phyloP scores from a whole-genome alignment of 2,113 vertebrate species.

The Strigops habroptila region DNA sequence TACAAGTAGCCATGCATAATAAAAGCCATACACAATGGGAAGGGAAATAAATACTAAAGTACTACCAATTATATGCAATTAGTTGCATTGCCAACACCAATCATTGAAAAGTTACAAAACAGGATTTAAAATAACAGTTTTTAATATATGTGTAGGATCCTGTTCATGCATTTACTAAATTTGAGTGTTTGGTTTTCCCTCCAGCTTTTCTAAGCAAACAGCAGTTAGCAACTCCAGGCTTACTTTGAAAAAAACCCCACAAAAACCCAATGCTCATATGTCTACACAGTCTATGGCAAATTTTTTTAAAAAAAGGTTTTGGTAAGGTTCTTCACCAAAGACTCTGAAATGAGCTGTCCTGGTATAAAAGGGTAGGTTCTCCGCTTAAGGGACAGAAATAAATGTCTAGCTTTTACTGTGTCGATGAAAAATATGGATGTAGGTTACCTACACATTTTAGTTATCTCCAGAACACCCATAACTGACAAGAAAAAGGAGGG shows the following conservation, averaged over 20 bases:
- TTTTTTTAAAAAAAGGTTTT: not conserved
- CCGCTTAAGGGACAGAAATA: not conserved
- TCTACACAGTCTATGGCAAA: not conserved
- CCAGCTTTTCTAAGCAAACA: not conserved
- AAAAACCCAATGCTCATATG: not conserved
- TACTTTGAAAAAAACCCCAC: not conserved
- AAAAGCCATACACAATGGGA: not conserved
- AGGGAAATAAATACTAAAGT: slow-evolving; percentile 31
- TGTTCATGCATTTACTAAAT: slow-evolving; percentile 6
- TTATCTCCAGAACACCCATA: not conserved
- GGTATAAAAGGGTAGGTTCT: not conserved
- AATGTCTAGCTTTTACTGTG: not conserved
- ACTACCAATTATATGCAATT: slow-evolving; percentile 32
- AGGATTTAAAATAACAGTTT: slow-evolving; percentile 21
- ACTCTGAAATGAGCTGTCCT: not conserved
- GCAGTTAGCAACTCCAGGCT: not conserved
- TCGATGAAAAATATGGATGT: not conserved
- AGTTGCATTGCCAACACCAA: slow-evolving; percentile 8
- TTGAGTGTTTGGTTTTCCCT: not conserved
- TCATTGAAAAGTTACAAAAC: slow-evolving; percentile 7
- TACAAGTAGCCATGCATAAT: slow-evolving; percentile 26
- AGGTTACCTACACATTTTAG: not conserved
- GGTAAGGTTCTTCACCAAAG: not conserved
- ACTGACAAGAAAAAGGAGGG: not conserved
- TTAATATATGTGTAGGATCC: not conserved